phyloP scores from a whole-genome alignment of 2,797 vertebrate genomes.

The Euphonia xanthogaster region DNA sequence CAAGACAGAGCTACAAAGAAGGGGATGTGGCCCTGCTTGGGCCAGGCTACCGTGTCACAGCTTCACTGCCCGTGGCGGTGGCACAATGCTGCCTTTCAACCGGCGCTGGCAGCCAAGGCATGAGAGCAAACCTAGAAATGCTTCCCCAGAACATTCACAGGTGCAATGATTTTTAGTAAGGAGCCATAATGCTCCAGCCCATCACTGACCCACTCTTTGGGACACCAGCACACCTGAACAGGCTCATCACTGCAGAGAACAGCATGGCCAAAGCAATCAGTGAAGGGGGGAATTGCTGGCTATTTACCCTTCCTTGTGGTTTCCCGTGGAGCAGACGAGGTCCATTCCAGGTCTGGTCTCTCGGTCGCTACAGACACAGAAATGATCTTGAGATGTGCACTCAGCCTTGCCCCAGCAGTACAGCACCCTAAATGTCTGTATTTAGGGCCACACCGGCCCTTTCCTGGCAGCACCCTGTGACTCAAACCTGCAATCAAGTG shows the following conservation, averaged over 20 bases:
- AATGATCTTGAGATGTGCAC: neutral
- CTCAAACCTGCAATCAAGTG: too few relatives aligned
- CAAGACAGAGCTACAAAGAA: neutral
- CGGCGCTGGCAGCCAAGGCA: neutral
- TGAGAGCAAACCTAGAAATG: neutral
- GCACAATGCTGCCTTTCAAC: neutral
- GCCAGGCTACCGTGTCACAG: neutral
- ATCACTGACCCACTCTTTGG: neutral
- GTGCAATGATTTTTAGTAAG: rapidly evolving
- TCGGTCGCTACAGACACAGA: neutral
- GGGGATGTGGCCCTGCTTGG: rapidly evolving
- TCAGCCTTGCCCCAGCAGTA: neutral
- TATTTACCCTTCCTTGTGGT: slow-evolving; percentile 22
- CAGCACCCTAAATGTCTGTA: rapidly evolving
- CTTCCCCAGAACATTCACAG: neutral
- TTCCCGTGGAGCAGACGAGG: neutral
- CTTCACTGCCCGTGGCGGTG: rapidly evolving
- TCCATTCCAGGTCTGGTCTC: neutral
- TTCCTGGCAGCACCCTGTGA: too few relatives aligned
- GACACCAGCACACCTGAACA: neutral
- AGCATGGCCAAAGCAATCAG: neutral
- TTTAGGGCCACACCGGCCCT: rapidly evolving
- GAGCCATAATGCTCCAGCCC: neutral
- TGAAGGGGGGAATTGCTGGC: neutral
- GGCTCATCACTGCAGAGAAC: neutral